Evolutionary conservation across 2,888 invertebrate species (phyloP).

Genomic region (Dicyrtomina minuta): DNA sequence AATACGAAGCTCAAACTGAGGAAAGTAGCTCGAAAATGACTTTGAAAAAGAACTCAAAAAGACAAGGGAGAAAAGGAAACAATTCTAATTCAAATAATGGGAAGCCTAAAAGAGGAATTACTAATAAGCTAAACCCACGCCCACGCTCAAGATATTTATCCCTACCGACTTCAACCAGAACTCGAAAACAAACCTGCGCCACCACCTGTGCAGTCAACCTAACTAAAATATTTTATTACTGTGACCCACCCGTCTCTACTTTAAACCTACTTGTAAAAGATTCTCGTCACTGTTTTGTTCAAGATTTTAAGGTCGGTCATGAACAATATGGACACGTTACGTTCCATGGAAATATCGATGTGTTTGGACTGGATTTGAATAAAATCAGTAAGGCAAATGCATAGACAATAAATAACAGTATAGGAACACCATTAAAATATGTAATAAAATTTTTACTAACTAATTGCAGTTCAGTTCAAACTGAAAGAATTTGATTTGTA

Average conservation of each 20-base stretch:
- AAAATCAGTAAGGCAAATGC: constrained; percentile 5
- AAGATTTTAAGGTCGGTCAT: constrained; percentile 21
- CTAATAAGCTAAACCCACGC: background rate
- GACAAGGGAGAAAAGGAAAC: background rate
- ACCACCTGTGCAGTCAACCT: constrained; percentile 1
- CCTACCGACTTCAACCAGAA: background rate
- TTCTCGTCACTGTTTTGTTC: background rate
- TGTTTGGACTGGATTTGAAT: constrained; percentile 9
- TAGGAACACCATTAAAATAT: background rate
- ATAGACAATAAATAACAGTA: too few species aligned
- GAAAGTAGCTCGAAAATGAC: background rate
- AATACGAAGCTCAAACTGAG: too few species aligned
- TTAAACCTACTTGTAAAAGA: background rate
- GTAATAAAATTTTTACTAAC: background rate
- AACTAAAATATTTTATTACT: constrained; percentile 15
- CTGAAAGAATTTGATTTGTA: constrained; percentile 13
- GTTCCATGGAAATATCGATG: constrained; percentile 10
- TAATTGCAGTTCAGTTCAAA: constrained; percentile 19
- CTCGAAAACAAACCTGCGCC: background rate
- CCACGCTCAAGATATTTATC: background rate
- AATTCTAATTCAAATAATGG: background rate
- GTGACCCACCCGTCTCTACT: background rate
- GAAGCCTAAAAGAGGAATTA: background rate
- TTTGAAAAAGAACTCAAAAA: background rate
- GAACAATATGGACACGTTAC: constrained; percentile 13